Evolutionary conservation across 1,140 invertebrate genomes (phyloP).

Genomic region (Himalopsyche phryganea): DNA sequence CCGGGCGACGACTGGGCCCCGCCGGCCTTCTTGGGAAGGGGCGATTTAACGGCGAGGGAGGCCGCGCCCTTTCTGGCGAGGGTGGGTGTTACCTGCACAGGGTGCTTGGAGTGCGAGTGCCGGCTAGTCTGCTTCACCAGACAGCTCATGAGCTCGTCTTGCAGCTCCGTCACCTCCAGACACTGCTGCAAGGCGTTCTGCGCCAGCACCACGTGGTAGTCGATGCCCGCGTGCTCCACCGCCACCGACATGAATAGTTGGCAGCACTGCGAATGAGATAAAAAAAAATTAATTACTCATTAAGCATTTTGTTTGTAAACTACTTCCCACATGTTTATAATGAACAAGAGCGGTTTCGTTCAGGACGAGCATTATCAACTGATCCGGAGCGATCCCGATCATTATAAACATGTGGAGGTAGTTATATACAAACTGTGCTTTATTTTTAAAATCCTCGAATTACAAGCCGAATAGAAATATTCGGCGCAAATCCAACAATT

Average conservation of each 20-base stretch:
- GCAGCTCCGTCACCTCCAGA: slow-evolving; percentile 82
- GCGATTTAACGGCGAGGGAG: slow-evolving; percentile 51
- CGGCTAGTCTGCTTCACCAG: slow-evolving; percentile 90
- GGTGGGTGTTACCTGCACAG: slow-evolving; percentile 80
- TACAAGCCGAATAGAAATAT: too few species aligned
- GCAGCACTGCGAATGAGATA: slow-evolving; percentile 66
- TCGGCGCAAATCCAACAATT: too few species aligned
- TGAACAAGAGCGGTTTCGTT: too few species aligned
- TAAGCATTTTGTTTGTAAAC: too few species aligned
- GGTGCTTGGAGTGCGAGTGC: slow-evolving; percentile 78
- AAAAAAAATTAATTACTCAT: neutral
- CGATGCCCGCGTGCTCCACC: slow-evolving; percentile 91
- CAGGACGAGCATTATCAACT: too few species aligned
- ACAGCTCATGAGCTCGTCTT: slow-evolving; percentile 87
- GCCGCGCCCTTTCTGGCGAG: slow-evolving; percentile 41
- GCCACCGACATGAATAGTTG: slow-evolving; percentile 92
- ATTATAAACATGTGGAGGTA: too few species aligned
- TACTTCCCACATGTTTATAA: too few species aligned
- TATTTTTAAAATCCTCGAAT: too few species aligned
- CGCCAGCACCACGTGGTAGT: slow-evolving; percentile 91
- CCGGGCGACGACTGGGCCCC: slow-evolving; percentile 13
- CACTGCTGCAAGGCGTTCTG: slow-evolving; percentile 92
- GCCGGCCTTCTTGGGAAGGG: slow-evolving; percentile 48
- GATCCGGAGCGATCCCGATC: too few species aligned
- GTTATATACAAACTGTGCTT: too few species aligned